Evolutionary conservation across 2,113 vertebrate genomes (phyloP).

Genomic region (western clawed frog (Xenopus tropicalis)): DNA sequence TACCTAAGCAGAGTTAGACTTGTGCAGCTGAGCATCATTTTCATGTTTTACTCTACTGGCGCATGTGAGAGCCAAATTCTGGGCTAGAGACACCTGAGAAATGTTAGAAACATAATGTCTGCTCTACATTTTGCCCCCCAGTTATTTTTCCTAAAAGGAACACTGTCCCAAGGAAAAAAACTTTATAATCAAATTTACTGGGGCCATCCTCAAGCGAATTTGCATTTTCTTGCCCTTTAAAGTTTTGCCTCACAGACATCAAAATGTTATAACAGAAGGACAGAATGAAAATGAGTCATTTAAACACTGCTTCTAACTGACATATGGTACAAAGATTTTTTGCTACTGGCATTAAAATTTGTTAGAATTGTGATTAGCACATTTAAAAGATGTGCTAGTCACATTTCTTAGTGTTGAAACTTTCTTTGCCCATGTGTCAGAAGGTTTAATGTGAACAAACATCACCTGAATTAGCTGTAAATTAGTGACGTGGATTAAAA

Average conservation of each 20-base stretch:
- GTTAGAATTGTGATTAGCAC: slow-evolving; percentile 24
- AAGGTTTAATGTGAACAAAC: slow-evolving; percentile 1
- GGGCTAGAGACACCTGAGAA: no score
- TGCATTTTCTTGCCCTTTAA: not conserved
- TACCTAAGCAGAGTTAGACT: no score
- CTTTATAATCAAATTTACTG: no score
- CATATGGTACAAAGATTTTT: not conserved
- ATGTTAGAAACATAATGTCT: no score
- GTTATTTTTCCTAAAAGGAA: no score
- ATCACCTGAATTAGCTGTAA: slow-evolving; percentile 26
- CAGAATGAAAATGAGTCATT: not conserved
- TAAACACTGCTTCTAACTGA: not conserved
- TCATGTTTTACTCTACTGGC: no score
- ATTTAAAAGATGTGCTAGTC: slow-evolving; percentile 17
- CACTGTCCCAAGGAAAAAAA: no score
- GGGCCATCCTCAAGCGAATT: no score
- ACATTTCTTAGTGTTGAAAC: slow-evolving; percentile 16
- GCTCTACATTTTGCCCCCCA: no score
- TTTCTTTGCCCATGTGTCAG: slow-evolving; percentile 15
- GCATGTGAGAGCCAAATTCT: no score
- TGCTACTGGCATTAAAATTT: not conserved
- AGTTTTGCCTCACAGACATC: not conserved
- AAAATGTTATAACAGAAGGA: not conserved
- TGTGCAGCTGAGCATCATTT: no score
- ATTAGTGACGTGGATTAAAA: slow-evolving; percentile 14